phyloP scores from a whole-genome alignment of 2,113 vertebrate genomes.

The Nestor notabilis region DNA sequence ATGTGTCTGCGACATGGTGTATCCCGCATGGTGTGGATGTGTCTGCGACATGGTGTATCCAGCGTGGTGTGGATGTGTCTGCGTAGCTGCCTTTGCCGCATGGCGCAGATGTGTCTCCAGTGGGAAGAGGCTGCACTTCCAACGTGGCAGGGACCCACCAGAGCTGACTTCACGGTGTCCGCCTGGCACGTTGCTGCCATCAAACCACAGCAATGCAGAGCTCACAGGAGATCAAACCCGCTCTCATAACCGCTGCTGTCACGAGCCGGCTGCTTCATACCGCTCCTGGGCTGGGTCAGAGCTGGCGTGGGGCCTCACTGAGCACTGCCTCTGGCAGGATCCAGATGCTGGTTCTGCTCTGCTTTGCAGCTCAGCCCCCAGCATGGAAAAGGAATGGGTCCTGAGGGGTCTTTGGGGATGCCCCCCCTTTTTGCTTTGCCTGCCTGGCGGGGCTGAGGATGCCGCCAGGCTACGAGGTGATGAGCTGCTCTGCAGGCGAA shows the following conservation, averaged over 20 bases:
- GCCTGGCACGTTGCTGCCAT: background rate
- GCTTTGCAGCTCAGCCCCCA: background rate
- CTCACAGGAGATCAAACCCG: accelerated
- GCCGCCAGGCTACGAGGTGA: background rate
- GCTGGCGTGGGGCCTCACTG: background rate
- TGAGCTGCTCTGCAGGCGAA: background rate
- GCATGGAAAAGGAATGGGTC: accelerated
- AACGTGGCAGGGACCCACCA: accelerated
- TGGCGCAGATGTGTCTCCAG: accelerated
- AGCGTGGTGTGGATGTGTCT: background rate
- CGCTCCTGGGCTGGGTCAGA: accelerated
- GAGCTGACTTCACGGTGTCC: background rate
- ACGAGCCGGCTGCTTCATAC: accelerated
- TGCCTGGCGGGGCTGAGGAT: background rate
- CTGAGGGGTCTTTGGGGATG: accelerated
- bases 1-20: background rate
- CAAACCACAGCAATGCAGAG: background rate
- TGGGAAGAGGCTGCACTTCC: background rate
- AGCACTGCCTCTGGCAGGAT: background rate
- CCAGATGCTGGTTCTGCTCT: background rate
- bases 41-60: too few relatives aligned
- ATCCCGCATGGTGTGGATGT: background rate
- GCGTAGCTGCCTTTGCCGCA: background rate
- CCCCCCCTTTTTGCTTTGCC: background rate
- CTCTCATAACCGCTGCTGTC: background rate